phyloP scores from a whole-genome alignment of 2,888 invertebrate species.

The Cataglyphis cursor region DNA sequence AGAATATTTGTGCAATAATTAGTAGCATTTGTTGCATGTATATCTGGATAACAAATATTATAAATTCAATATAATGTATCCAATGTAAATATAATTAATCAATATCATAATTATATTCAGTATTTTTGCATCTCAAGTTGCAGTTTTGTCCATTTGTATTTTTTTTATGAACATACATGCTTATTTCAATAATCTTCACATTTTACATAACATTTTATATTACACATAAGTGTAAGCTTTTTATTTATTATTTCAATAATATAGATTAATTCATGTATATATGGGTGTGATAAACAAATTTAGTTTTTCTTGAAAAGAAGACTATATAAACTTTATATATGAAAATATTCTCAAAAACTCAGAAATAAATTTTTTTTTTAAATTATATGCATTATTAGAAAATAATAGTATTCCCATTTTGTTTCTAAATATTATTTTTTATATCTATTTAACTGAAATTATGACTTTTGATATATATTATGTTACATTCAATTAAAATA shows the following conservation, averaged over 20 bases:
- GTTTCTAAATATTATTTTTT: slow-evolving; percentile 1
- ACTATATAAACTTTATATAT: slow-evolving; percentile 38
- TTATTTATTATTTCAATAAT: neutral
- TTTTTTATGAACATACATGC: neutral
- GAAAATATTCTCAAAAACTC: slow-evolving; percentile 16
- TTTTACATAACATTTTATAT: slow-evolving; percentile 14
- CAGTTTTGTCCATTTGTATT: neutral
- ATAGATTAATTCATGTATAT: neutral
- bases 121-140: neutral
- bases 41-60: neutral
- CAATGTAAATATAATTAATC: slow-evolving; percentile 5
- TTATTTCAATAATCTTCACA: neutral
- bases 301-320: slow-evolving; percentile 21
- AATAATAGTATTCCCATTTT: slow-evolving; percentile 12
- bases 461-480: slow-evolving; percentile 35
- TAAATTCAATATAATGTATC: slow-evolving; percentile 18
- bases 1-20: slow-evolving; percentile 41
- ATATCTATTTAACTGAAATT: slow-evolving; percentile 4
- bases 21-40: neutral
- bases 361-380: slow-evolving; percentile 22
- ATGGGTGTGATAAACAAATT: neutral
- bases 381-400: slow-evolving; percentile 45
- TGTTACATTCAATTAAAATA: neutral
- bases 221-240: slow-evolving; percentile 7
- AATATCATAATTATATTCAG: slow-evolving; percentile 7